Percentiles rank a stretch among this genome's conserved stretches.
Conservation (phyloP, 2,113 vertebrate genomes). For the Craseonycteris thonglongyai region DNA sequence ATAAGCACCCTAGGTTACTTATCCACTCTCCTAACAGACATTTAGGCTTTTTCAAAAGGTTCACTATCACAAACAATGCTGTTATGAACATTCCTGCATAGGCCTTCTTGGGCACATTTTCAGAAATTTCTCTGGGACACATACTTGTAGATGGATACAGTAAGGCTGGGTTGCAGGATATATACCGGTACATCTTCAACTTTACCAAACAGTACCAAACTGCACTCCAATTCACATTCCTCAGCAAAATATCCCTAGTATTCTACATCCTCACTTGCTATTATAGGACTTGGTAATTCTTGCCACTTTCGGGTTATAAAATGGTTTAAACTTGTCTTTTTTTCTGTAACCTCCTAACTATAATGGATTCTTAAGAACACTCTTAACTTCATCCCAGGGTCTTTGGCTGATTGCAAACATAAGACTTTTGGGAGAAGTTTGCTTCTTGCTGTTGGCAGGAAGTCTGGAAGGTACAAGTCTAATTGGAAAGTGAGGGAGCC, state of each 20-base stretch:
- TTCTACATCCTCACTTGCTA: neutral
- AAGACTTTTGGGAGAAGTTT: neutral
- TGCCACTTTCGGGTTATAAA: neutral
- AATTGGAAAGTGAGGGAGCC: neutral
- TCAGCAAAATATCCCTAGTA: neutral
- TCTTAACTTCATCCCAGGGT: neutral
- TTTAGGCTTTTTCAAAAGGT: neutral
- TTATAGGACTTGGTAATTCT: neutral
- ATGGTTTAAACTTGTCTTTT: neutral
- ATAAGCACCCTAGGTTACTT: neutral
- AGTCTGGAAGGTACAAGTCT: neutral
- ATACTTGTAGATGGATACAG: neutral
- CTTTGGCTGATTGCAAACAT: neutral
- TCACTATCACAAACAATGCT: neutral
- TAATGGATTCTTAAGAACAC: neutral
- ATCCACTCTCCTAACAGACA: neutral
- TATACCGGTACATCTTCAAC: neutral
- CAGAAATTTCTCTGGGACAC: neutral
- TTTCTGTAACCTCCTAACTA: neutral
- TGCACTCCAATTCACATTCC: neutral
- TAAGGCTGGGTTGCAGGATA: neutral
- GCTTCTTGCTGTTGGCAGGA: neutral
- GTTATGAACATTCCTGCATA: neutral
- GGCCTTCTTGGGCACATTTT: neutral
- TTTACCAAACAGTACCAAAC: neutral